A percentile compares a stretch with the other conserved stretches of the same genome.
These are phyloP conservation scores for Eupithecia pulchellata DNA, from an alignment of 2,888 invertebrate species.

Conservation along the genomic window DNA sequence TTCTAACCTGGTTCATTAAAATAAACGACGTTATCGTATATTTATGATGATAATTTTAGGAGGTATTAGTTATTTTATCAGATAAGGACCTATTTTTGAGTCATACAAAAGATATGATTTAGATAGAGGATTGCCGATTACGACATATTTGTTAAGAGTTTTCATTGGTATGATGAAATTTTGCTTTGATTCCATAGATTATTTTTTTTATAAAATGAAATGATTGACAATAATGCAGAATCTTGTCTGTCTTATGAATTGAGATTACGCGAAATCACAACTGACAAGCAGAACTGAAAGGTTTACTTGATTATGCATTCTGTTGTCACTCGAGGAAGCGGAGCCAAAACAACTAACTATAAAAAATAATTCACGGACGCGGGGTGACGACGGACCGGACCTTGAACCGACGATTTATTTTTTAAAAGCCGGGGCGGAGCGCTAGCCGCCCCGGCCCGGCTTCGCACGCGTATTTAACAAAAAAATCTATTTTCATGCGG, in stretches of 20 bases:
- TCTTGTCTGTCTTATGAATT: too few species aligned
- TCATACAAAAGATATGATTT: constrained; percentile 1
- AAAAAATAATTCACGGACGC: neutral
- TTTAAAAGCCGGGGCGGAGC: too few species aligned
- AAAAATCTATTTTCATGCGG: too few species aligned
- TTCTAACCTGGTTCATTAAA: neutral
- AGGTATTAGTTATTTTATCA: neutral
- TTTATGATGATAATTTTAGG: neutral
- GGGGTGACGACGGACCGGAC: neutral
- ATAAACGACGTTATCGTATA: neutral
- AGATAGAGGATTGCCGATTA: neutral
- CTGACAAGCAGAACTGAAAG: constrained; percentile 8
- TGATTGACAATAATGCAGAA: too few species aligned
- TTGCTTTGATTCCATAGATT: neutral
- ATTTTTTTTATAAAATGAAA: too few species aligned
- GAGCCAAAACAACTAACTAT: neutral
- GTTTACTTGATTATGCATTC: constrained; percentile 10
- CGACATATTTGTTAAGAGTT: neutral
- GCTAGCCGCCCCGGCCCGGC: too few species aligned
- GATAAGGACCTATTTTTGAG: neutral
- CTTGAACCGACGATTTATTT: neutral
- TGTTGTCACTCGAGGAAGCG: constrained; percentile 3
- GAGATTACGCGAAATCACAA: neutral
- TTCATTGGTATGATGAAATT: neutral
- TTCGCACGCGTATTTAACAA: too few species aligned